Evolutionary conservation across 2,797 vertebrate genomes (phyloP), one percentile per base, ranked within the genome.

Genomic region (Triplophysa bombifrons): DNA sequence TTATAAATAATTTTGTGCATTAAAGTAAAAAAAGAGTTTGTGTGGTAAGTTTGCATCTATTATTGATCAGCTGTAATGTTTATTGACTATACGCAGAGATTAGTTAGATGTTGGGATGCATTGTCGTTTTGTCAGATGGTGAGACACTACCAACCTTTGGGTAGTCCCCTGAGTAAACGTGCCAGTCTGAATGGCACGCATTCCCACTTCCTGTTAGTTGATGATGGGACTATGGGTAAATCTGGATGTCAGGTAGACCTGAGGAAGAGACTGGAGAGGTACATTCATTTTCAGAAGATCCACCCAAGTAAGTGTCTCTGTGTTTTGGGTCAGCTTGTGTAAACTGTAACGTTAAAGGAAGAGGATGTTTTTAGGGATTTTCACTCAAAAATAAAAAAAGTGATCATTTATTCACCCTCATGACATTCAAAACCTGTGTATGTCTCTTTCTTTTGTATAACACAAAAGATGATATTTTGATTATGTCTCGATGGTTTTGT

Each of bases 151-250:
- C 98, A 99, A 90, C 93, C 93, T 0, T 87, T 99, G 83, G 92
- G 95, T 41, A 98, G 96, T 80, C 97, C 98, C 4, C 88, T 99
- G 80, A 98, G 96, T 89, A 98, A 98, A 89, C 91, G 96, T 72
- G 93, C 92, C 77, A 93, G 93, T 25, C 95, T 99, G 72, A 99
- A 98, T 78, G 91, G 94, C 87, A 95, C 98, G 93, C 97, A 99
- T 88, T 98, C 97, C 7, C 96, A 98, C 89, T 99, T 99, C 89
- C 92, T 99, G 67, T 87, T 99, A 88, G 95, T 94, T 65, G 98
- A 99, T 71, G 97, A 99, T 72, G 98, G 98, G 13, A 98, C 96
- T 2, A 85, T 97, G 85, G 96, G 96, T 70, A 98, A 96, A 88
- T 94, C 95, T 63, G 97, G 96, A 65, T 96, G 94, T 86, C 97